Evolutionary conservation across 2,888 invertebrate genomes (phyloP), one percentile per base, ranked within the genome.

Genomic region (Papilio demoleus): DNA sequence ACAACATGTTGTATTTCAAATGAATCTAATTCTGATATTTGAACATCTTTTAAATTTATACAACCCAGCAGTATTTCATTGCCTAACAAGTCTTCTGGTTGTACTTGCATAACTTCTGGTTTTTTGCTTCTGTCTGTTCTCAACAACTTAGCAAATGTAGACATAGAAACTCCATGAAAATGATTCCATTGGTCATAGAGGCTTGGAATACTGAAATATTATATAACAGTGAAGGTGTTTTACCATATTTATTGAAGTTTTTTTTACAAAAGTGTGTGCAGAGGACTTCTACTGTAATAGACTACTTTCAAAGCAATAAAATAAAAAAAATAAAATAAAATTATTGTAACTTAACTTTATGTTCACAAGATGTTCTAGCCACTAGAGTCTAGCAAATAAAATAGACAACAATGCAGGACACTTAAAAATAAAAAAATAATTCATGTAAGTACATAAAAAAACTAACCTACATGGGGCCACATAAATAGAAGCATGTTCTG

Each of bases 91-190:
- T 95, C 93, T 0, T 94, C 92, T 4, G 90, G 77, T 2, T 89
- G 77, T 40, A 97, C 80, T 0, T 82, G 78, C 71, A 93, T 87
- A 58, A 96, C 94, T 81, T 96, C 95, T 4, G 97, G 97, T 79
- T 95, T 95, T 17, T 90, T 88, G 1, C 93, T 89, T 79, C 95
- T 95, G 70, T 92, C 90, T 64, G 88, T 79, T 27, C 97, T 92
- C 24, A 97, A 93, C 72, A 94, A 92, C 70, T 92, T 87, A 0
- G 94, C 94, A 78, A 96, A 94, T 61, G 88, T 82, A 42, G 92
- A 92, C 96, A 99, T 96, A 74, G 95, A 94, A 34, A 98, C 95
- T 5, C 97, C 98, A 85, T 93, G 89, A n/a, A 97, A 94, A 78
- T 96, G 85, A 24, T 95, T 90, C 98, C 98, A 99, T 82, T 95